Conservation (phyloP, 2,113 vertebrate genomes). For the Propithecus coquereli region DNA sequence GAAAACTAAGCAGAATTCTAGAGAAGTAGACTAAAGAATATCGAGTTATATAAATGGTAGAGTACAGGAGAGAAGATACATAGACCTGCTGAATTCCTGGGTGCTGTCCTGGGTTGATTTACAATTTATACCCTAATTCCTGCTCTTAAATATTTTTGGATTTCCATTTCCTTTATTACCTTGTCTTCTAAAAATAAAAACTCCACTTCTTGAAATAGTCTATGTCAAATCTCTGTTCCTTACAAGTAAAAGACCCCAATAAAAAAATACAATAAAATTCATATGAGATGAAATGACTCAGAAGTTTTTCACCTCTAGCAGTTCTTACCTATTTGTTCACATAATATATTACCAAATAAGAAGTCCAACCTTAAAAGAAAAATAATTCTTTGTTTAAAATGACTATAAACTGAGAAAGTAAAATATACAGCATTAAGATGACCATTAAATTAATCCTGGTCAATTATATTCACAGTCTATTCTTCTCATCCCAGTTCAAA, state of each 20-base stretch:
- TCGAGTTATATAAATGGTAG: neutral
- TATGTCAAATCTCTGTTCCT: neutral
- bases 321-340: neutral
- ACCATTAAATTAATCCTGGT: neutral
- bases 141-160: neutral
- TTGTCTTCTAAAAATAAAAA: slow-evolving; percentile 39
- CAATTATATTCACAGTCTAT: neutral
- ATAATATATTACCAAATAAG: neutral
- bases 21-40: neutral
- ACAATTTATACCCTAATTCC: neutral
- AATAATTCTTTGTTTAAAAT: neutral
- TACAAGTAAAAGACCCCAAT: neutral
- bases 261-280: neutral
- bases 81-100: neutral
- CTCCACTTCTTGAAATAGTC: neutral
- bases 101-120: neutral
- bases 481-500: neutral
- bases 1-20: neutral
- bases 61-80: neutral
- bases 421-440: neutral
- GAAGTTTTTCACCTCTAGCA: neutral
- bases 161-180: neutral
- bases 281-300: neutral
- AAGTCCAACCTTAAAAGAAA: neutral
- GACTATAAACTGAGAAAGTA: neutral